Base-by-base conservation (phyloP, 2,113 vertebrate species). In the Chroicocephalus ridibundus region DNA sequence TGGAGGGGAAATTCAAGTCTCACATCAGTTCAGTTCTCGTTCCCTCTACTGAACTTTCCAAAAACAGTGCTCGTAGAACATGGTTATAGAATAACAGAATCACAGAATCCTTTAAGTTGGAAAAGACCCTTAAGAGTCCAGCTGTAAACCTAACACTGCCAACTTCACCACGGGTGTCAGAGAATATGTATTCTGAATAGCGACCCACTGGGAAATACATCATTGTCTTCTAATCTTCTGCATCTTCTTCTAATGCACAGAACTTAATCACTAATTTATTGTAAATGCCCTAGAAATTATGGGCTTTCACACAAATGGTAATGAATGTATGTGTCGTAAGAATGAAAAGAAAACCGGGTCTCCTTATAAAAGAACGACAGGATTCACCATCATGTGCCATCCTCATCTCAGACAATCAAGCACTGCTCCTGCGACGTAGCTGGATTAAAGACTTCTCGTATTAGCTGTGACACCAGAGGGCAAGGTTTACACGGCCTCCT, bases 361-460 rank as follows among this genome's bases (percentile, higher is more conserved):
- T n/a, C 14, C 9, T 64, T 90, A 2, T 29, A 31, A 51, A 74
- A 84, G 51, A 78, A 36, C 0, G 0, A 46, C 22, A 65, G 27
- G 40, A 64, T 78, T 64, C 29, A 12, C 25, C 21, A 26, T 40
- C 36, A 25, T 7, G 10, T 65, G 29, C 26, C 27, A 24, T 36
- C 36, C 16, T 79, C 19, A 38, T 40, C 66, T 70, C 44, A 64
- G n/a, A 32, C 9, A 61, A 15, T 26, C 44, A 71, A 69, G 8
- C 9, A 5, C 27, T 34, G 15, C 21, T 49, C 5, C 24, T 1
- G 1, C 0, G 0, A 57, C 77, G 16, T 5, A 44, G 8, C 18
- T 77, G 3, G 20, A 34, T 9, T 69, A 49, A 69, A 52, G 4
- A 3, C 5, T 65, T 80, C 64, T 65, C 2, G 0, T n/a, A 34